Conservation (phyloP, 92 coral and sea anemone genomes). For the Paragorgia papillata region DNA sequence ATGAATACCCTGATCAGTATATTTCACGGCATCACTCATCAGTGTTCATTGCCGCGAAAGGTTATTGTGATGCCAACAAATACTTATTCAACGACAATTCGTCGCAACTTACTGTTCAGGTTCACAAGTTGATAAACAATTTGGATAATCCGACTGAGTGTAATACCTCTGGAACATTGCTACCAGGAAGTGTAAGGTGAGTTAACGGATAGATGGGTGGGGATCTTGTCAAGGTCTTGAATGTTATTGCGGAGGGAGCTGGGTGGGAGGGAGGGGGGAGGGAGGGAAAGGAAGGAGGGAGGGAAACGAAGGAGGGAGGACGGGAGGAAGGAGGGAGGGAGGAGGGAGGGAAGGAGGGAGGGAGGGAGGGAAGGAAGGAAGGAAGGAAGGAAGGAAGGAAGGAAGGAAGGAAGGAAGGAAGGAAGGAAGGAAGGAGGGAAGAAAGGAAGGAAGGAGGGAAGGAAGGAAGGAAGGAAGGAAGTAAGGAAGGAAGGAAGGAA, state of each 20-base stretch:
- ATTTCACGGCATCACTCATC: constrained; percentile 72
- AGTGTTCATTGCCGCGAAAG: constrained; percentile 86
- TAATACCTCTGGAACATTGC: constrained; percentile 49
- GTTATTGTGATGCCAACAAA: constrained; percentile 85
- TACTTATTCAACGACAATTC: constrained; percentile 80
- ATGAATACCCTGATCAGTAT: constrained; percentile 76
- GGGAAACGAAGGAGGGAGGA: not conserved
- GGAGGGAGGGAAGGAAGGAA: not conserved
- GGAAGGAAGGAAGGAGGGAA: not conserved
- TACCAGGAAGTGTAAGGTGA: constrained; percentile 88
- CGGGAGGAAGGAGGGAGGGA: not conserved
- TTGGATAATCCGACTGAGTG: constrained; percentile 68
- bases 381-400: not conserved
- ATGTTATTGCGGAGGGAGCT: too few species aligned
- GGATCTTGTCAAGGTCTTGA: too few species aligned
- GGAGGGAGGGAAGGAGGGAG: not conserved
- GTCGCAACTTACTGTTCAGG: constrained; percentile 72
- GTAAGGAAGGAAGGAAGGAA: too few species aligned
- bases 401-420: not conserved
- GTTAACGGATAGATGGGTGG: not conserved
- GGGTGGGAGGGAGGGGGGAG: too few species aligned
- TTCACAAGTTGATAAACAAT: constrained; percentile 80
- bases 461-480: not conserved
- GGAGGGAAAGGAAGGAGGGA: too few species aligned
- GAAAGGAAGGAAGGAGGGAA: not conserved